Base-by-base conservation (phyloP, 2,113 vertebrate genomes). In the Polypterus bichir region DNA sequence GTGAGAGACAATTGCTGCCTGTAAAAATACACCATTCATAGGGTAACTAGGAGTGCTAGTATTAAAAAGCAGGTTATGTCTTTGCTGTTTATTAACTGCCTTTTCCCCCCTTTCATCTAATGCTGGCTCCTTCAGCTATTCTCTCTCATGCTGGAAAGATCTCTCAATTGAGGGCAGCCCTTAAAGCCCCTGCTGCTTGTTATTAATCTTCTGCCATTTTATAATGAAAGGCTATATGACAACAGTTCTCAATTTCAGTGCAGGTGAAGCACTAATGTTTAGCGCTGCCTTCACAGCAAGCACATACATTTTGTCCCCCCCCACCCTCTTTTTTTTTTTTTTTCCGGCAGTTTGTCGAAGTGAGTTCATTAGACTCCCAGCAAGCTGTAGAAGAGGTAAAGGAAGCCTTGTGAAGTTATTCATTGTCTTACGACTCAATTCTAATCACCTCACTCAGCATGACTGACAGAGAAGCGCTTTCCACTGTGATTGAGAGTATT, bases 401-500 rank as follows among this genome's bases (percentile, higher is more conserved):
- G 86, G 88, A 90, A 91, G 79, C 82, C 70, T 79, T 66, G 71
- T 65, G 57, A 89, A 89, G 86, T 93, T 92, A 89, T 88, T 93
- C 89, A 91, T 91, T 86, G 88, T 90, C 88, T 91, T 89, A 89
- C 89, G 89, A 92, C 89, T 93, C 89, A 88, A 84, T 92, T 88
- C 86, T 93, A 93, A 97, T 95, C 89, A 91, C 87, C 89, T 93
- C 88, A 89, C 82, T 86, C 82, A 76, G 71, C 75, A 78, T 91
- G 89, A 94, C 88, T 90, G 91, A 94, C 92, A 92, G 89, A 81
- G 81, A 87, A 85, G 87, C 80, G 85, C 88, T 88, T 86, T 90
- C 81, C 69, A 70, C 78, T 68, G 73, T 92, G 91, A 94, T 91
- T 91, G 91, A 93, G 87, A 85, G 80, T 94, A 97, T 97, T 89